Evolutionary conservation across 2,113 vertebrate genomes (phyloP).

Genomic region (Laterallus jamaicensis): DNA sequence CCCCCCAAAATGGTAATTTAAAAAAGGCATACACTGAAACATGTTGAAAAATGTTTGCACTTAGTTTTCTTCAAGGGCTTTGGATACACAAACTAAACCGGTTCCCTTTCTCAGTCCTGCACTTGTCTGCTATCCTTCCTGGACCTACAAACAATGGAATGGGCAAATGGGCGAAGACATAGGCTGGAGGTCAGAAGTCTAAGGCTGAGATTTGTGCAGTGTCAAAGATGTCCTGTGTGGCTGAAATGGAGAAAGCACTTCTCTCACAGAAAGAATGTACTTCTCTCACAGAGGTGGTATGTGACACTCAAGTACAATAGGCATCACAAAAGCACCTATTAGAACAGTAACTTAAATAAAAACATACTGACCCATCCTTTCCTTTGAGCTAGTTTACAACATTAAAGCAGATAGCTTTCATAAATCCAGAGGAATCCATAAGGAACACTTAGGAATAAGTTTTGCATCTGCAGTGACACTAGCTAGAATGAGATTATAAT

Average conservation of each 20-base stretch:
- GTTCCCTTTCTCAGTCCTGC: background rate
- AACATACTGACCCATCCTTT: background rate
- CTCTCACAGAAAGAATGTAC: background rate
- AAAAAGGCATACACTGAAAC: background rate
- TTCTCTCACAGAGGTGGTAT: background rate
- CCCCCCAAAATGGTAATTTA: background rate
- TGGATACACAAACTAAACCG: background rate
- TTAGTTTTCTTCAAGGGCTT: background rate
- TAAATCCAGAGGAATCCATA: background rate
- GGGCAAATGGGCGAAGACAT: background rate
- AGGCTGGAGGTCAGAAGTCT: background rate
- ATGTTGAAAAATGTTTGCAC: background rate
- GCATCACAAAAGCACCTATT: background rate
- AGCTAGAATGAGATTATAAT: background rate
- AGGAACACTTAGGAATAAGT: background rate
- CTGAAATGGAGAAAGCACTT: background rate
- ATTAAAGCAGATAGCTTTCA: background rate
- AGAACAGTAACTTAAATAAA: background rate
- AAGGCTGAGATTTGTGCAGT: background rate
- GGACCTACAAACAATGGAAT: background rate
- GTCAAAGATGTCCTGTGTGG: background rate
- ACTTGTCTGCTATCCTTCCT: background rate
- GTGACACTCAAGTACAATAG: background rate
- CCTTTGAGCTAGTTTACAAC: background rate
- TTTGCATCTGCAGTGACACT: background rate